These are phyloP conservation scores for Chrysemys picta DNA, from an alignment of 2,113 vertebrate species.

Conservation along the genomic window DNA sequence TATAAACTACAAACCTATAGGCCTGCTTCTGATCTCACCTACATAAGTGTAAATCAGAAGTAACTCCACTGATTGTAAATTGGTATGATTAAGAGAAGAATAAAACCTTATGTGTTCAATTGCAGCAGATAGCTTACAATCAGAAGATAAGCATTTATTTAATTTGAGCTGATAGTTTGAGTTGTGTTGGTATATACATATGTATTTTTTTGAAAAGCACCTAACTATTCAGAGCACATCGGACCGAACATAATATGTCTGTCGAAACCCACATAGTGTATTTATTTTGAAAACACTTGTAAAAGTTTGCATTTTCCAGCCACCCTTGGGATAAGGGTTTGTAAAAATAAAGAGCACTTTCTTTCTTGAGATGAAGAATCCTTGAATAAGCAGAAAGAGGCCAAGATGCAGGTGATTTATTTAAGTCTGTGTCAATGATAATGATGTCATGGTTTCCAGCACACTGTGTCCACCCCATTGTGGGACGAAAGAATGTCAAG, in stretches of 20 bases:
- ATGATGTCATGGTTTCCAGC: conserved; percentile 97
- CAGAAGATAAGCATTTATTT: conserved; percentile 30
- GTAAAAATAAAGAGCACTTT: conserved; percentile 85
- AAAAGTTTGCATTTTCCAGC: conserved; percentile 87
- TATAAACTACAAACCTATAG: neutral
- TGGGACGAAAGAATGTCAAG: conserved; percentile 98
- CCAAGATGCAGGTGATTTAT: conserved; percentile 95
- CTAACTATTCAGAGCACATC: conserved; percentile 72
- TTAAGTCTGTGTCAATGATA: conserved; percentile 92
- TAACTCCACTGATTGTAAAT: neutral
- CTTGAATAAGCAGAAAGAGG: conserved; percentile 85
- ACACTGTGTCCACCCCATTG: conserved; percentile 90
- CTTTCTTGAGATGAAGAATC: conserved; percentile 85
- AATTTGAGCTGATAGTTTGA: conserved; percentile 45
- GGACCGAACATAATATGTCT: conserved; percentile 73
- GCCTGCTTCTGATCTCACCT: neutral
- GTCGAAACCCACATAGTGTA: conserved; percentile 80
- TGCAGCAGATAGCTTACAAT: conserved; percentile 32
- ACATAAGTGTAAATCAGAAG: neutral
- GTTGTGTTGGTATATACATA: conserved; percentile 49
- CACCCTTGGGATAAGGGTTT: conserved; percentile 83
- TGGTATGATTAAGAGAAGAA: conserved; percentile 11
- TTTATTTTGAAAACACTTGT: conserved; percentile 98
- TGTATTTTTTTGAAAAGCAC: conserved; percentile 62
- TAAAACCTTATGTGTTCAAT: neutral